Evolutionary conservation across 2,113 vertebrate genomes (phyloP).

Genomic region (Prochilodus magdalenae): DNA sequence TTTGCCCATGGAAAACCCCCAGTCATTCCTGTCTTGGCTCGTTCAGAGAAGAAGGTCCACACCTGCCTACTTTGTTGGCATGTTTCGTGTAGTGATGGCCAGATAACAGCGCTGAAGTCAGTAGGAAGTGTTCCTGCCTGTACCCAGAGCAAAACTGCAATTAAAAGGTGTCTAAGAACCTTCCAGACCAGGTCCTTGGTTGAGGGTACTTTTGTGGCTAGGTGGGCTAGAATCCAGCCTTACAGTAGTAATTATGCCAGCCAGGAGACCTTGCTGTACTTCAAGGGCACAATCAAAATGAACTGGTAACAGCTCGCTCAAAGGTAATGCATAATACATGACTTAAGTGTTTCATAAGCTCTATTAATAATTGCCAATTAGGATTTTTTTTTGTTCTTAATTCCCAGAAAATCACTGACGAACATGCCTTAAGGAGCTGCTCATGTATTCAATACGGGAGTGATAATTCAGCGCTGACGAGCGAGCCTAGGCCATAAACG

Average conservation of each 20-base stretch:
- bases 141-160: neutral
- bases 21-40: neutral
- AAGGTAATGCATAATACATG: neutral
- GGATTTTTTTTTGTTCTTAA: neutral
- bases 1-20: neutral
- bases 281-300: conserved; percentile 3
- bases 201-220: neutral
- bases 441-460: neutral
- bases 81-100: neutral
- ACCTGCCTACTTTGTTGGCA: neutral
- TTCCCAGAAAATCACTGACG: neutral
- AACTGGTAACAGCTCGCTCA: neutral
- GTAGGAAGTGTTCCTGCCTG: neutral
- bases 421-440: neutral
- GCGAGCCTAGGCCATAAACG: neutral
- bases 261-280: neutral
- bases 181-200: neutral
- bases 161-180: neutral
- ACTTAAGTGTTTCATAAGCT: conserved; percentile 6
- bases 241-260: neutral
- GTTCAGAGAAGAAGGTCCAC: neutral
- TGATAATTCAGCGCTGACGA: neutral
- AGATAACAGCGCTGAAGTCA: neutral
- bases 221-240: neutral
- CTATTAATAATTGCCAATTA: conserved; percentile 8